Evolutionary conservation across 2,888 invertebrate genomes (phyloP).

Genomic region (Pseudococcus longispinus): DNA sequence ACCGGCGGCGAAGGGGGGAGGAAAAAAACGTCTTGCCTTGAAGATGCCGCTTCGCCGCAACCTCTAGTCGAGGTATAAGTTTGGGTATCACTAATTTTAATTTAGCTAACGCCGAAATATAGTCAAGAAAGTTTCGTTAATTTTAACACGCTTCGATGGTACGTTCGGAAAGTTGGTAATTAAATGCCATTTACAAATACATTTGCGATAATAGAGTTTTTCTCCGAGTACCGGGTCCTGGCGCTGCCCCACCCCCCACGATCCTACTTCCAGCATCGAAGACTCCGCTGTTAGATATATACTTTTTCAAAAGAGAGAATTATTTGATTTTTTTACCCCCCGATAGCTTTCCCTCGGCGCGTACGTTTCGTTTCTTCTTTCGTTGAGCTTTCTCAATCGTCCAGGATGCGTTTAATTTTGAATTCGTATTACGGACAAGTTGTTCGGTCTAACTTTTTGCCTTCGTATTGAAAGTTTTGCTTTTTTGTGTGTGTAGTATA

Average conservation of each 20-base stretch:
- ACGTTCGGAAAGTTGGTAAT: constrained; percentile 53
- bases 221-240: background rate
- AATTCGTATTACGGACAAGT: constrained; percentile 31
- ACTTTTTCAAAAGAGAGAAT: constrained; percentile 12
- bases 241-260: background rate
- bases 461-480: background rate
- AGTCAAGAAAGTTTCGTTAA: constrained; percentile 37
- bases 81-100: constrained; percentile 37
- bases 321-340: constrained; percentile 20
- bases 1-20: background rate
- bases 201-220: constrained; percentile 54
- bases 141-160: constrained; percentile 41
- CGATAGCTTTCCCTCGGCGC: background rate
- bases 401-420: constrained; percentile 28
- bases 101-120: constrained; percentile 35
- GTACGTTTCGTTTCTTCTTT: background rate
- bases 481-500: background rate
- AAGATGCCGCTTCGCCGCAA: background rate
- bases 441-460: background rate
- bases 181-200: constrained; percentile 54
- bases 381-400: background rate
- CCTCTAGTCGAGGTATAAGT: background rate
- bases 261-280: background rate
- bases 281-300: background rate
- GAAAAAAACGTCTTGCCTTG: background rate